phyloP scores from a whole-genome alignment of 2,797 vertebrate species.

The Paguma larvata region DNA sequence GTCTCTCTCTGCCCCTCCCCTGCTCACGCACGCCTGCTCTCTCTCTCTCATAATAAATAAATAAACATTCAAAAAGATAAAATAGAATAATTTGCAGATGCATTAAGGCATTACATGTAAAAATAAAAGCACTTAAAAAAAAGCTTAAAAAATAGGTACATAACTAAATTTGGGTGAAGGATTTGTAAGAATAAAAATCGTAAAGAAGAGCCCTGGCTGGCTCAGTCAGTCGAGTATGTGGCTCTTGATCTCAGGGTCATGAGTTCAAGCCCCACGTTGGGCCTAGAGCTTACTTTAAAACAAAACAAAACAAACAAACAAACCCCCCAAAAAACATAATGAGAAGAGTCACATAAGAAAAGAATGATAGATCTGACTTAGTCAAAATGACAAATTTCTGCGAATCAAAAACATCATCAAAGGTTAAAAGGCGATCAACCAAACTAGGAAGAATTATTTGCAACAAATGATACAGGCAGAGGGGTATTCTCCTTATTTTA shows the following conservation, averaged over 20 bases:
- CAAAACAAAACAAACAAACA: not conserved
- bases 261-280: not conserved
- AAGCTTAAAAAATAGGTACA: not conserved
- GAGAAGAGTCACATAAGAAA: not conserved
- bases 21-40: no score
- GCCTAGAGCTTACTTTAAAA: not conserved
- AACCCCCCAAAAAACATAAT: not conserved
- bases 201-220: not conserved
- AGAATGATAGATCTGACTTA: not conserved
- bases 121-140: not conserved
- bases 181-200: not conserved
- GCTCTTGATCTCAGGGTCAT: not conserved
- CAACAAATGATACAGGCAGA: not conserved
- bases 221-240: not conserved
- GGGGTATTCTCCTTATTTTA: not conserved
- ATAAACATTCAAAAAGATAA: not conserved
- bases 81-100: not conserved
- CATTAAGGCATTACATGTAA: not conserved
- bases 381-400: not conserved
- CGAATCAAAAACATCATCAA: not conserved
- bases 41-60: no score
- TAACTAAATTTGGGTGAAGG: not conserved
- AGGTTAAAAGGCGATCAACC: not conserved
- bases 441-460: not conserved
- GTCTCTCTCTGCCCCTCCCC: no score